A percentile compares a stretch with the other conserved stretches of the same genome.
phyloP scores from a whole-genome alignment of 1,140 invertebrate species.

The Hydropsyche tenuis region DNA sequence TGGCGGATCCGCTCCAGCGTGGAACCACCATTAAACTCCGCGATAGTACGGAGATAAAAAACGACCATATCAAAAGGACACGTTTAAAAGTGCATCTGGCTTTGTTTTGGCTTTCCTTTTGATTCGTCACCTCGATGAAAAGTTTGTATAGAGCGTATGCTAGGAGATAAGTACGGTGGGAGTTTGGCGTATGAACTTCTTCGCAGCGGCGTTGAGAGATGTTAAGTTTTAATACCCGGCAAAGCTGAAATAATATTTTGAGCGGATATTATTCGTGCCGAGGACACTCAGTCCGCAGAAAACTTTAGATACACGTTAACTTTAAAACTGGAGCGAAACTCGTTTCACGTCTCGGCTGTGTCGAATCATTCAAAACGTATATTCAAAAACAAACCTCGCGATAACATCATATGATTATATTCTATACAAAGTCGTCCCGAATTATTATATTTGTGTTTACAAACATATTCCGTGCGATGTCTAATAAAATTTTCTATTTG shows the following conservation, averaged over 20 bases:
- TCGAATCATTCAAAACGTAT: not conserved
- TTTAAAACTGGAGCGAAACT: not conserved
- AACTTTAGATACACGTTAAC: not conserved
- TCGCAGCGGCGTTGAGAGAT: not conserved
- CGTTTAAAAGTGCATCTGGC: too few species aligned
- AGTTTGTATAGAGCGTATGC: not conserved
- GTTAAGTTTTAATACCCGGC: not conserved
- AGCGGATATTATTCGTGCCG: not conserved
- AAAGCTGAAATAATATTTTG: constrained; percentile 4
- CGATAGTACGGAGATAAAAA: too few species aligned
- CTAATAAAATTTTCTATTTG: too few species aligned
- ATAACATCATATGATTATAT: too few species aligned
- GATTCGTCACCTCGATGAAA: not conserved
- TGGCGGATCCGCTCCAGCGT: not conserved
- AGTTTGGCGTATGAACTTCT: not conserved
- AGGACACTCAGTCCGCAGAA: not conserved
- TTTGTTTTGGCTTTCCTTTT: not conserved
- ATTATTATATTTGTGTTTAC: too few species aligned
- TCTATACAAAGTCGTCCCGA: too few species aligned
- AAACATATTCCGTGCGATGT: too few species aligned
- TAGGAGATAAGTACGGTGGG: not conserved
- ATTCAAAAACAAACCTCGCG: too few species aligned
- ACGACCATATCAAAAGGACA: too few species aligned
- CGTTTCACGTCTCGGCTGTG: not conserved
- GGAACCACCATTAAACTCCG: too few species aligned